These are phyloP conservation scores for Pachydiplax longipennis DNA, from an alignment of 2,888 invertebrate genomes.

Conservation along the genomic window DNA sequence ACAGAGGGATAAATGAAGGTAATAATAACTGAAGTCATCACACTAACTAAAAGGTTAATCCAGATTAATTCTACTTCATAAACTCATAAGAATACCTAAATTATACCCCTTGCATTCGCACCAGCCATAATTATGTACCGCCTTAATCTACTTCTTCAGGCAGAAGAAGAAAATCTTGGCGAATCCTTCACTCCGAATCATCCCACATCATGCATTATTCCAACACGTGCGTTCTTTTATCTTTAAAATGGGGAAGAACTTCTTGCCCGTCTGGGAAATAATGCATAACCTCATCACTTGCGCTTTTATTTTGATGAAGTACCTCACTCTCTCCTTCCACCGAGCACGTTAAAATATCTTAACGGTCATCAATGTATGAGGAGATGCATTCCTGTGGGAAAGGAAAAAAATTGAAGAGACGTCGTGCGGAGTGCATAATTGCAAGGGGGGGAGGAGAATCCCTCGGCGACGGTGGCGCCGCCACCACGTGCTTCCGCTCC, in stretches of 20 bases:
- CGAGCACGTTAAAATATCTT: neutral
- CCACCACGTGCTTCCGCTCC: neutral
- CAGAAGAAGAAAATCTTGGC: neutral
- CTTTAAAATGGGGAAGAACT: neutral
- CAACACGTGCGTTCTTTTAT: slow-evolving; percentile 12
- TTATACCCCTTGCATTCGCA: neutral
- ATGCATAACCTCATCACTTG: neutral
- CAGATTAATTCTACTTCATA: too few species aligned
- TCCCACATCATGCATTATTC: slow-evolving; percentile 16
- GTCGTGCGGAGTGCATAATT: too few species aligned
- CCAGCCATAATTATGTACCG: too few species aligned
- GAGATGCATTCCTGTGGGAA: neutral
- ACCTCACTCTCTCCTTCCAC: neutral
- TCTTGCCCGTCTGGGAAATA: neutral
- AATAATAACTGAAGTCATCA: too few species aligned
- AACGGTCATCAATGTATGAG: neutral
- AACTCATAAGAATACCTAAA: too few species aligned
- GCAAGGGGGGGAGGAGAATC: neutral
- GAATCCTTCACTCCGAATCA: neutral
- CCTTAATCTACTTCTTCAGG: neutral
- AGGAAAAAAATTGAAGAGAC: too few species aligned
- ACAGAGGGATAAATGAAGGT: too few species aligned
- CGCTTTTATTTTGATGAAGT: neutral
- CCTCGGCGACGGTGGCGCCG: neutral
- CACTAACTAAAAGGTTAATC: too few species aligned